A percentile compares a stretch with the other conserved stretches of the same genome.
Conservation (phyloP, 2,113 vertebrate genomes). For the Ammospiza nelsoni region DNA sequence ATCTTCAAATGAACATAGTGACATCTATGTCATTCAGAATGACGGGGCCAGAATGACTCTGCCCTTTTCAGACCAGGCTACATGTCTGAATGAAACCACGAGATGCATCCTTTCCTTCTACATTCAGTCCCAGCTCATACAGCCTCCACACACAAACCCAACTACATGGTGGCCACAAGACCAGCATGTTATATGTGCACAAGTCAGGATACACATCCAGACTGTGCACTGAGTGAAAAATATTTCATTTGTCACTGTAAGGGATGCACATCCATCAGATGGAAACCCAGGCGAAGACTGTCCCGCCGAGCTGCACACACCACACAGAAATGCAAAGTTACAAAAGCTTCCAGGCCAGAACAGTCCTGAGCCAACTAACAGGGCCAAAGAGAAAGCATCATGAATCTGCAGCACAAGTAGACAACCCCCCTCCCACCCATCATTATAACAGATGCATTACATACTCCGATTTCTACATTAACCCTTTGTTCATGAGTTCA, state of each 20-base stretch:
- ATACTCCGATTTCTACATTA: background rate
- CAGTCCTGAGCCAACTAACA: background rate
- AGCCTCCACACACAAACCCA: background rate
- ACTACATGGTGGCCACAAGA: fast-evolving
- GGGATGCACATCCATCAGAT: background rate
- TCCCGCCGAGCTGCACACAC: background rate
- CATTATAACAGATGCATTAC: background rate
- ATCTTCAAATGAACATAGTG: background rate
- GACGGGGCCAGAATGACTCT: background rate
- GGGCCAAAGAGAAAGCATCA: background rate
- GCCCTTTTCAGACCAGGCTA: background rate
- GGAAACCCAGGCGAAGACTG: background rate
- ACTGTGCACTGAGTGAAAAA: background rate
- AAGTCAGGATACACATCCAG: background rate
- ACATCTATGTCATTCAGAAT: background rate
- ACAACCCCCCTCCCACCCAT: fast-evolving
- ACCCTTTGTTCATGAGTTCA: background rate
- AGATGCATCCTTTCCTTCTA: background rate
- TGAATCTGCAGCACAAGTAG: background rate
- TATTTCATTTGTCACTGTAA: background rate
- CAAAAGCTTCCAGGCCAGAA: background rate
- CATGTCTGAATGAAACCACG: background rate
- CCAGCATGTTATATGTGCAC: background rate
- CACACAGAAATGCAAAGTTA: background rate
- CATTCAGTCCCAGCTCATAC: background rate